Conservation (phyloP, 2,888 invertebrate species). For the Lissonota sp. region DNA sequence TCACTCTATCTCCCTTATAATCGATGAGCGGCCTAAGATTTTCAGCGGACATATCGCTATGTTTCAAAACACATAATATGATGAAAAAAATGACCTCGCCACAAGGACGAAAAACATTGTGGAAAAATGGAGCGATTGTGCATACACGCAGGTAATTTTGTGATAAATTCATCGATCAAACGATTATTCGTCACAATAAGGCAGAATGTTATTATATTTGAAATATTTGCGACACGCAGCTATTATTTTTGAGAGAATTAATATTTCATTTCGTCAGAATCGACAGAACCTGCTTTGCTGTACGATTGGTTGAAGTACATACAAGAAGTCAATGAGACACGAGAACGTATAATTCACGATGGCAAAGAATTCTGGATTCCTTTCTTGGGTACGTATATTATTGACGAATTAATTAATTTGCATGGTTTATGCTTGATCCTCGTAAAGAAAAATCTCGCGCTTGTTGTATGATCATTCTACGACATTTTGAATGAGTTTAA, state of each 20-base stretch:
- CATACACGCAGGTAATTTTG: constrained; percentile 35
- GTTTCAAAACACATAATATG: constrained; percentile 29
- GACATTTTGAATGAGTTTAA: too few species aligned
- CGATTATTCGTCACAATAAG: neutral
- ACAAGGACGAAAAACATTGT: constrained; percentile 2
- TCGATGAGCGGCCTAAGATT: too few species aligned
- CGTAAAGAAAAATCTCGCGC: too few species aligned
- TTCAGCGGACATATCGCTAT: constrained; percentile 2
- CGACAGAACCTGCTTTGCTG: constrained; percentile 67
- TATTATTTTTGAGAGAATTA: neutral
- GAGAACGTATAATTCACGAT: constrained; percentile 66
- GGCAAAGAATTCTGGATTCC: constrained; percentile 72
- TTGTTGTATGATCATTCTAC: too few species aligned
- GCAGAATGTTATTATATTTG: neutral
- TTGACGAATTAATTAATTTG: constrained; percentile 5
- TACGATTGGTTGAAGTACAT: constrained; percentile 75
- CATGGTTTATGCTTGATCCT: too few species aligned
- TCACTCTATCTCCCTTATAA: too few species aligned
- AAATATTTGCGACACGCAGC: neutral
- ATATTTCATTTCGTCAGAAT: neutral
- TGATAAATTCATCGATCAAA: neutral
- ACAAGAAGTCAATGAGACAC: constrained; percentile 64
- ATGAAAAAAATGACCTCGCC: neutral
- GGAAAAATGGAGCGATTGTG: constrained; percentile 33
- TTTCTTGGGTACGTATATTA: constrained; percentile 72